These are phyloP conservation scores for Cardiocondyla obscurior DNA, from an alignment of 1,140 invertebrate genomes.

Conservation along the genomic window DNA sequence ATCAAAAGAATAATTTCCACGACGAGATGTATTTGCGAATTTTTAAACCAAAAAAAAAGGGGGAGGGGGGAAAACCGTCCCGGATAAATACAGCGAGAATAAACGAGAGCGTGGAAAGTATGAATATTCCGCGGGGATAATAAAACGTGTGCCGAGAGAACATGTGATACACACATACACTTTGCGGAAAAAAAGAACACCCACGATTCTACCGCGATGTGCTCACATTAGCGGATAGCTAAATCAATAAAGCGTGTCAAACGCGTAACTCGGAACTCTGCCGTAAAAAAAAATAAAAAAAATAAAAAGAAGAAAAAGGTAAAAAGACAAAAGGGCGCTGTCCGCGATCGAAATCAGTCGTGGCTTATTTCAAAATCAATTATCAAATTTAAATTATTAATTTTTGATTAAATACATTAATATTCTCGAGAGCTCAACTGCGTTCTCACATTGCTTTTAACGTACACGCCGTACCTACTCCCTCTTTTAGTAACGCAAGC, in stretches of 20 bases:
- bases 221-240: conserved; percentile 32
- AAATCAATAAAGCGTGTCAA: conserved; percentile 44
- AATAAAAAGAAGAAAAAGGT: neutral
- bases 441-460: conserved; percentile 23
- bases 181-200: conserved; percentile 33
- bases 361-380: conserved; percentile 40
- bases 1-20: conserved; percentile 17
- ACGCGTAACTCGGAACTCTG: conserved; percentile 5
- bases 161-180: neutral
- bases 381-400: no score
- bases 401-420: no score
- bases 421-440: neutral
- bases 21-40: conserved; percentile 20
- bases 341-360: conserved; percentile 1
- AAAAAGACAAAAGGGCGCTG: neutral
- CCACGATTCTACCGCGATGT: conserved; percentile 10
- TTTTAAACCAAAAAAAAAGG: conserved; percentile 29
- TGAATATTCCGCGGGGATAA: conserved; percentile 44
- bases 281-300: neutral
- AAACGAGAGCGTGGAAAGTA: conserved; percentile 18
- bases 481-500: neutral
- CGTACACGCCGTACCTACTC: neutral
- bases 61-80: no score
- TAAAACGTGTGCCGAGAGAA: neutral
- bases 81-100: conserved; percentile 15